phyloP scores from a whole-genome alignment of 2,888 invertebrate species.

The Cheilosia vulpina region DNA sequence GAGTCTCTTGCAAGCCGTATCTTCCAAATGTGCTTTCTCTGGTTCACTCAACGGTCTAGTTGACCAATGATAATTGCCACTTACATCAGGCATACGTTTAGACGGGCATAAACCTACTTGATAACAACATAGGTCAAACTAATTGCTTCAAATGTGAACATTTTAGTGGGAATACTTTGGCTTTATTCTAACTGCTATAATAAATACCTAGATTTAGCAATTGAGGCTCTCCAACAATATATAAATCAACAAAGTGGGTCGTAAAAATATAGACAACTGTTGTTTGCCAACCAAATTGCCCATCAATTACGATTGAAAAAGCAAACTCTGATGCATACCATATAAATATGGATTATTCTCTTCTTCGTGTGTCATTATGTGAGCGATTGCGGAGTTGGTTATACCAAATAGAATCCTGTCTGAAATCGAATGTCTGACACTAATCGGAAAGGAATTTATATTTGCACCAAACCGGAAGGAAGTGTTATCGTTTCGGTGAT shows the following conservation, averaged over 20 bases:
- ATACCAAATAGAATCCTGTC: background rate
- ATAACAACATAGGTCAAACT: background rate
- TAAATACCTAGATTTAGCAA: background rate
- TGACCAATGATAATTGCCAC: too few relatives aligned
- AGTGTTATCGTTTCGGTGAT: conserved; percentile 8
- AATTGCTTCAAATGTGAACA: background rate
- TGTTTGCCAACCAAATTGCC: conserved; percentile 24
- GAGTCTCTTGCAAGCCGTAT: too few relatives aligned
- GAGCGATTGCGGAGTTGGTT: conserved; percentile 18
- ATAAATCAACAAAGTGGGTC: background rate
- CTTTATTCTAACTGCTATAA: background rate
- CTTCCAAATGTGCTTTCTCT: too few relatives aligned
- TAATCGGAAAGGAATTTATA: conserved; percentile 23
- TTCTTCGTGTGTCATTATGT: conserved; percentile 16
- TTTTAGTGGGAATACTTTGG: background rate
- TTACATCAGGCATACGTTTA: too few relatives aligned
- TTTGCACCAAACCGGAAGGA: conserved; percentile 13
- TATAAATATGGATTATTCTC: conserved; percentile 1
- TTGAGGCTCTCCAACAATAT: background rate
- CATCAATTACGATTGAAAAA: conserved; percentile 35
- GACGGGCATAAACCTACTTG: too few relatives aligned
- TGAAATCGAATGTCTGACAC: conserved; percentile 1
- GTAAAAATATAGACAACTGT: conserved; percentile 14
- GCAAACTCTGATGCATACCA: conserved; percentile 5
- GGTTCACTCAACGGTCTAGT: too few relatives aligned